Conservation (phyloP, 2,797 vertebrate species). For the Halcyon smyrnensis region DNA sequence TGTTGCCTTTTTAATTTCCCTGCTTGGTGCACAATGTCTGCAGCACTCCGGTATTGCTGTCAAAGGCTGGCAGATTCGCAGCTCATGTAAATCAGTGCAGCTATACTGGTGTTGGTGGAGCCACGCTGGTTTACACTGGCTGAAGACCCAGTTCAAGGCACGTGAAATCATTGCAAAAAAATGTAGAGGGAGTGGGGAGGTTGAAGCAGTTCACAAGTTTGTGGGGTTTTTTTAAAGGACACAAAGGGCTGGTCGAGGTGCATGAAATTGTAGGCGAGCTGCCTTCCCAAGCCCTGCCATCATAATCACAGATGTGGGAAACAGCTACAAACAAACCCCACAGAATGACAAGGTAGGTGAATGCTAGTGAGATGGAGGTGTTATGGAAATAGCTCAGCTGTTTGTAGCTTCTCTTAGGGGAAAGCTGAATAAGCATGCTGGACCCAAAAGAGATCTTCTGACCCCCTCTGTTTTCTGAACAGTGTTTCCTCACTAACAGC, state of each 20-base stretch:
- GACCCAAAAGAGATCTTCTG: not conserved
- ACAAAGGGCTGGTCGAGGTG: not conserved
- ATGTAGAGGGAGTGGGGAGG: accelerated
- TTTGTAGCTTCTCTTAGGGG: not conserved
- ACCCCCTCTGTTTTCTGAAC: not conserved
- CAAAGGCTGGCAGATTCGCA: not conserved
- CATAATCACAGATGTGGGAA: not conserved
- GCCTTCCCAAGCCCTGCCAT: not conserved
- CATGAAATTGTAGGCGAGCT: not conserved
- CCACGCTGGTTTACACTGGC: not conserved
- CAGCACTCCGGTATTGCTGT: not conserved
- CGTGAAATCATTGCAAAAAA: not conserved
- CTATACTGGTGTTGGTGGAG: not conserved
- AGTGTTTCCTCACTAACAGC: not conserved
- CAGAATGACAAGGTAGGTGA: not conserved
- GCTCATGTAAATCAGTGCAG: not conserved
- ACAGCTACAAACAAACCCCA: not conserved
- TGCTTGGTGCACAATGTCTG: not conserved
- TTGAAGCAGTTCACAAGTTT: not conserved
- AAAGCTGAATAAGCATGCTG: not conserved
- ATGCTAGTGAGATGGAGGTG: not conserved
- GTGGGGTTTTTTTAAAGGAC: not conserved
- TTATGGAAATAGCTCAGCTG: not conserved
- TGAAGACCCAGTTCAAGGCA: not conserved
- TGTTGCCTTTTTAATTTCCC: not conserved